Base-by-base conservation (phyloP, 2,113 vertebrate genomes). In the Trichomycterus rosablanca region DNA sequence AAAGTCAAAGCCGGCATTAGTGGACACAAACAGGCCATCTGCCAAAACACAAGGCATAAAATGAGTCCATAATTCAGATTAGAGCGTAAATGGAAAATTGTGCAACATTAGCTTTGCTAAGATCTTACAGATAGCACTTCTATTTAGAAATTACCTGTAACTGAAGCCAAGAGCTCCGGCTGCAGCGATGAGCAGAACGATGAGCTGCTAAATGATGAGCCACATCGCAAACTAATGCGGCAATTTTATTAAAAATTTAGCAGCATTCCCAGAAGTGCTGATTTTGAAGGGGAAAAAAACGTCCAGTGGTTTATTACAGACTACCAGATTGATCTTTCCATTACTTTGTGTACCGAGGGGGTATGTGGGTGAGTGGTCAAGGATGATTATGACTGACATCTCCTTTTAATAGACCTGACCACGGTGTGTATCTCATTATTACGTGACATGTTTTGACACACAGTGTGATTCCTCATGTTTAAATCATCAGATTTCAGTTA, bases 321-420 rank as follows among this genome's bases (percentile, higher is more conserved):
- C 7, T 20, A 37, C 9, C 8, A 8, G 10, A 39, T 39, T 60
- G 45, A 48, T 26, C 43, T 37, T 48, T 39, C 12, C 35, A 52
- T 39, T n/a, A 40, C 59, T 42, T 18, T 10, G 2, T 40, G 46
- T 39, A n/a, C n/a, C n/a, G n/a, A n/a, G n/a, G n/a, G n/a, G n/a
- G n/a, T n/a, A n/a, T 23, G 52, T 23, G 20, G 14, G 52, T 39
- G n/a, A 12, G 22, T 60, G n/a, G 14, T 24, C 11, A 18, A 32
- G 48, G 16, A 52, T 42, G 48, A 30, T 42, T 43, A 23, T 62
- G 59, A 62, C 48, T 43, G 59, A 62, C 59, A 43, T 35, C 4
- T 52, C 10, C 22, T 43, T 52, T 30, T 52, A 52, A 32, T 49
- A 37, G 19, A 7, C 8, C 14, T 24, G 2, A 49, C n/a, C 58